Evolutionary conservation across 2,797 vertebrate species (phyloP).

Genomic region (Pseudocheirus occidentalis): DNA sequence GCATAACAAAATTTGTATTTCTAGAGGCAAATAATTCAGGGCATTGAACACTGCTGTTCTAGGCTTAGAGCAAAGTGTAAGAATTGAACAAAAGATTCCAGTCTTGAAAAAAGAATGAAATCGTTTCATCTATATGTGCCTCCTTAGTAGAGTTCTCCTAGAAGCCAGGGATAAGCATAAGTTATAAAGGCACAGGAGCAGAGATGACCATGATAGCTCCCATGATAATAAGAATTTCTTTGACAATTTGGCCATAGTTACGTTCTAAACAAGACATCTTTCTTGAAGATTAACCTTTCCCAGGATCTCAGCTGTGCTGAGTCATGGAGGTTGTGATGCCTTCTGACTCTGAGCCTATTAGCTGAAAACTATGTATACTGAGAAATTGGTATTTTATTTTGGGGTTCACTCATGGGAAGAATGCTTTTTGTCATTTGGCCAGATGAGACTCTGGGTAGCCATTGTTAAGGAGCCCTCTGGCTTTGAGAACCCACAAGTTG

Average conservation of each 20-base stretch:
- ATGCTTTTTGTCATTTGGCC: too few relatives aligned
- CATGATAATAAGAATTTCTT: not conserved
- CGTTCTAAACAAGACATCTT: not conserved
- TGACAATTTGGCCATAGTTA: not conserved
- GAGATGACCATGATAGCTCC: not conserved
- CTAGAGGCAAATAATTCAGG: not conserved
- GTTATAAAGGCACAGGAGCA: not conserved
- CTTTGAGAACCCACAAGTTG: too few relatives aligned
- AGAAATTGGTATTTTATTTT: too few relatives aligned
- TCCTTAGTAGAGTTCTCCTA: not conserved
- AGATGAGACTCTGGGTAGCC: too few relatives aligned
- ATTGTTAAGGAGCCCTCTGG: too few relatives aligned
- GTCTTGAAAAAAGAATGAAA: not conserved
- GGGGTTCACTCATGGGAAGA: too few relatives aligned
- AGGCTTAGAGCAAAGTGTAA: not conserved
- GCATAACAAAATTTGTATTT: not conserved
- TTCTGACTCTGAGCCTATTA: too few relatives aligned
- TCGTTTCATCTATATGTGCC: not conserved
- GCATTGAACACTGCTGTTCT: not conserved
- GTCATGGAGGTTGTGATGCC: too few relatives aligned
- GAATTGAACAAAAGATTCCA: not conserved
- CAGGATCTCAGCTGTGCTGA: too few relatives aligned
- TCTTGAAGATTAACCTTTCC: not conserved
- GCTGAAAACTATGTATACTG: too few relatives aligned
- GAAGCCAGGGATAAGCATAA: not conserved